Percentiles rank a stretch among this genome's conserved stretches.
These are phyloP conservation scores for Pelobates cultripes DNA, from an alignment of 2,797 vertebrate species.

Conservation along the genomic window DNA sequence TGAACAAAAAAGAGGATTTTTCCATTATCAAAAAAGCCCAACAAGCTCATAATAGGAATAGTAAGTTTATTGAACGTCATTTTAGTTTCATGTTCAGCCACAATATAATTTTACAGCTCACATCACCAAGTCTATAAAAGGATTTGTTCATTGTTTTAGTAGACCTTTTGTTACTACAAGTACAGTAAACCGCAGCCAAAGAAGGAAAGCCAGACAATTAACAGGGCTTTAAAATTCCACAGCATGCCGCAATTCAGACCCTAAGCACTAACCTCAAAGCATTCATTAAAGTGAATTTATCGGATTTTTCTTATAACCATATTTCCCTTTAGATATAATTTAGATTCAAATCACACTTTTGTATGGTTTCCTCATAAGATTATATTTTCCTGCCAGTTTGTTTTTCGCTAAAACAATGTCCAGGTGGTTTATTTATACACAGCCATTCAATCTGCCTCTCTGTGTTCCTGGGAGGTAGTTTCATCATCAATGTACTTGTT, in stretches of 20 bases:
- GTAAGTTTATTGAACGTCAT: not conserved
- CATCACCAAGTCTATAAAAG: conserved; percentile 41
- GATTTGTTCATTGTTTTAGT: conserved; percentile 26
- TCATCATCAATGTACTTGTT: not conserved
- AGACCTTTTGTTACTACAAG: not conserved
- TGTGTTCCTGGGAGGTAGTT: not conserved
- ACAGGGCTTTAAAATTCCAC: conserved; percentile 17
- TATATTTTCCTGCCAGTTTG: not conserved
- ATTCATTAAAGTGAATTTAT: not conserved
- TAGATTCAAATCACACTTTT: not conserved
- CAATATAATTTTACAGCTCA: conserved; percentile 5
- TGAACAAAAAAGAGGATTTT: no score
- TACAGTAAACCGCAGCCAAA: conserved; percentile 6
- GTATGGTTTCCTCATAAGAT: not conserved
- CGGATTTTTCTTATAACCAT: not conserved
- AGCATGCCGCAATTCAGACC: not conserved
- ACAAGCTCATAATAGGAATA: not conserved
- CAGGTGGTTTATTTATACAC: not conserved
- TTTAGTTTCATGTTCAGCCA: not conserved
- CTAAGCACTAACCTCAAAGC: conserved; percentile 6
- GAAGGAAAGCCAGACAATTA: conserved; percentile 19
- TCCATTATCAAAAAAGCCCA: not conserved
- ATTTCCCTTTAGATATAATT: not conserved
- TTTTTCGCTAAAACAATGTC: not conserved
- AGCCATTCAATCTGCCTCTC: no score